These are phyloP conservation scores for Polymixis flavicincta DNA, from an alignment of 2,888 invertebrate species.

Conservation along the genomic window DNA sequence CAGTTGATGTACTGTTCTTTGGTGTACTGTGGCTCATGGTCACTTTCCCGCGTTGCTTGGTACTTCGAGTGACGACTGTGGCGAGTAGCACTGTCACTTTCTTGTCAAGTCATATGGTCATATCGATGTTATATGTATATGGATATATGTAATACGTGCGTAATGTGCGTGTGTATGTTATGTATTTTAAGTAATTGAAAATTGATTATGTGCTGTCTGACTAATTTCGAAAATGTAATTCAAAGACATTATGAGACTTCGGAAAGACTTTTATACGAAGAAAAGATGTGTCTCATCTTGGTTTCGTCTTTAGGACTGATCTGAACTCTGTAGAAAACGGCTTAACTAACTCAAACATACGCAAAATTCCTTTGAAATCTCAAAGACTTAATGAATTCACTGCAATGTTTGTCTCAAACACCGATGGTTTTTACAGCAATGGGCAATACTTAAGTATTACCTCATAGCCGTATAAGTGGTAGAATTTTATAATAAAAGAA, in stretches of 20 bases:
- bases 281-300: not conserved
- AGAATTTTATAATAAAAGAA: not conserved
- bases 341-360: not conserved
- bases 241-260: not conserved
- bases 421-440: not conserved
- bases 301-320: not conserved
- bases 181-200: constrained; percentile 27
- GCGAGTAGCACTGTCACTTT: constrained; percentile 43
- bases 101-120: constrained; percentile 39
- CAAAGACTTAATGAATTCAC: not conserved
- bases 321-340: not conserved
- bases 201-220: not conserved
- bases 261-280: not conserved
- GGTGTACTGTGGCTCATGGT: constrained; percentile 38
- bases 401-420: constrained; percentile 25
- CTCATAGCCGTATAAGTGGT: too few relatives aligned
- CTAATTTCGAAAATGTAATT: not conserved
- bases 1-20: constrained; percentile 66
- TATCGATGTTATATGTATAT: constrained; percentile 21
- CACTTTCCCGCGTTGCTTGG: constrained; percentile 49
- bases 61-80: constrained; percentile 26
- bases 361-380: constrained; percentile 1
- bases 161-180: constrained; percentile 14
- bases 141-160: constrained; percentile 34
- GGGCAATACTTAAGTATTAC: constrained; percentile 9